Evolutionary conservation across 1,140 invertebrate genomes (phyloP).

Genomic region (Drosophila ficusphila): DNA sequence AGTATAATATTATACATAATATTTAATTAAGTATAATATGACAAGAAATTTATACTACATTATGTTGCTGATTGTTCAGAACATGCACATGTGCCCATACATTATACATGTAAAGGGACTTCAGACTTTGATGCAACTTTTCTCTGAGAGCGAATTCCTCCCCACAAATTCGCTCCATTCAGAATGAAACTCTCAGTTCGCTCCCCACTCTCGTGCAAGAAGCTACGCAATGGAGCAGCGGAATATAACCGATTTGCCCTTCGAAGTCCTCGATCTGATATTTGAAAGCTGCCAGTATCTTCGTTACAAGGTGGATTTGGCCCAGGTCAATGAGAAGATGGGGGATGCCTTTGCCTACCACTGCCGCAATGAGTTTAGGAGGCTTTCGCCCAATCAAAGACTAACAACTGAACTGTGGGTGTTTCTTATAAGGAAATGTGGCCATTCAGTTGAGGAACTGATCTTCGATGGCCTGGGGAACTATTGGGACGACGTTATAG

Average conservation of each 20-base stretch:
- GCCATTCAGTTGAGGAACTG: not conserved
- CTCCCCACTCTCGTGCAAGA: not conserved
- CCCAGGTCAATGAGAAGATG: not conserved
- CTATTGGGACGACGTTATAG: not conserved
- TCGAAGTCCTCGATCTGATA: constrained; percentile 24
- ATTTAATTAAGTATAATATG: too few species aligned
- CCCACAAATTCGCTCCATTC: too few species aligned
- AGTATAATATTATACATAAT: too few species aligned
- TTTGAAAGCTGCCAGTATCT: too few species aligned
- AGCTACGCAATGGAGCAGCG: constrained; percentile 2
- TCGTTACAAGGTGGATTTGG: not conserved
- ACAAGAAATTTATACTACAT: too few species aligned
- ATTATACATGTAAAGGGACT: too few species aligned
- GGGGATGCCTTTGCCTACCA: constrained; percentile 5
- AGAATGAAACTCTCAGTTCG: not conserved
- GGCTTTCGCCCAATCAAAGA: not conserved
- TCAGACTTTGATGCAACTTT: too few species aligned
- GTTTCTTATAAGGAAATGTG: not conserved
- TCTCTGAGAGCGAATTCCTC: too few species aligned
- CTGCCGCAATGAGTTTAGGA: not conserved
- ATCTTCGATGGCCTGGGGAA: not conserved
- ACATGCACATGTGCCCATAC: too few species aligned
- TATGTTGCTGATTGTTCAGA: too few species aligned
- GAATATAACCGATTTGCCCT: constrained; percentile 1
- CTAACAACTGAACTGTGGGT: not conserved